Base-by-base conservation (phyloP, 2,888 invertebrate genomes). In the Corbicula japonica region DNA sequence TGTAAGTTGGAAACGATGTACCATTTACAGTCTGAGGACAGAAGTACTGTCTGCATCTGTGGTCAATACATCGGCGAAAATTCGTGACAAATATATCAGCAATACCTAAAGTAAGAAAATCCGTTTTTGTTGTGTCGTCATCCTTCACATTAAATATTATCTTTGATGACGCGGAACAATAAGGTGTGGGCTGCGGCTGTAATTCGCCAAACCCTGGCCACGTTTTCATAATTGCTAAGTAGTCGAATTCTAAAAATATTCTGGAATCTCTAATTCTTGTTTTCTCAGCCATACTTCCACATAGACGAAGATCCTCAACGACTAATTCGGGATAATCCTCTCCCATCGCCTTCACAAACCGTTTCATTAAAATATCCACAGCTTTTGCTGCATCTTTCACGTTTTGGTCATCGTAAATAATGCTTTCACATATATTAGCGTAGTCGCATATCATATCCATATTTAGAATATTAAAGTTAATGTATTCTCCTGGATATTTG, bases 251-350 rank as follows among this genome's bases (percentile, higher is more conserved):
- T n/a, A 48, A 18, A n/a, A n/a, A 5, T 48, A 6, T 5, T 15
- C 21, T n/a, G 10, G 10, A 15, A 21, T 18, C 21, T 21, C 48
- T n/a, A 5, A 48, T 12, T 18, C 48, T 48, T 15, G 48, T 48
- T 15, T 48, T 48, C 48, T 48, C 48, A 8, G 48, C 48, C 48
- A 48, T 48, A 48, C 48, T 48, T 6, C 48, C 48, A n/a, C 48
- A 48, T 5, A 48, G 21, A 15, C 21, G 48, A 15, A 48, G 48
- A 48, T 48, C 10, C 15, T n/a, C 10, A 18, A 15, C 21, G n/a
- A 10, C 10, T 38, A 48, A n/a, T 48, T 48, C 10, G 5, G 48
- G 48, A n/a, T 12, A 48, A 5, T 48, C 48, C 10, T 48, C 48
- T 8, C n/a, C 5, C 48, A 48, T n/a, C 21, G 48, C 6, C 6